Conservation (phyloP, 2,797 vertebrate species). For the Crocidura indochinensis region DNA sequence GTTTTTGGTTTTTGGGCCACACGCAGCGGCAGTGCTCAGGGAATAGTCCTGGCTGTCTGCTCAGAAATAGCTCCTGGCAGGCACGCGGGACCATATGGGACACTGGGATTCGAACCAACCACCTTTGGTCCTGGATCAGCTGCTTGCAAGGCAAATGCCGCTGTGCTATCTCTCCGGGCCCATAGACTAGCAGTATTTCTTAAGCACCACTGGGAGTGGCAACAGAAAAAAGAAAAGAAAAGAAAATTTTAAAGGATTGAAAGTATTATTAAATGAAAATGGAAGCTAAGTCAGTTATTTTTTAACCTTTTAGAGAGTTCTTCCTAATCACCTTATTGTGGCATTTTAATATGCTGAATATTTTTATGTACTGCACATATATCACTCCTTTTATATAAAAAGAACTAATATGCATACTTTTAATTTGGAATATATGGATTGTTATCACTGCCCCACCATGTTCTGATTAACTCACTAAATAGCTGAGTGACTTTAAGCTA, state of each 20-base stretch:
- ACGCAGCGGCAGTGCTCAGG: too few species aligned
- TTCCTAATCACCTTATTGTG: neutral
- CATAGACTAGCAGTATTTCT: too few species aligned
- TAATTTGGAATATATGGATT: neutral
- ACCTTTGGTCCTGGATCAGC: too few species aligned
- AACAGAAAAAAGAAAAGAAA: too few species aligned
- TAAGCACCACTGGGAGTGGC: too few species aligned
- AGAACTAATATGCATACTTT: conserved; percentile 46
- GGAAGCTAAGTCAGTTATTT: neutral
- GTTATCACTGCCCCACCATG: neutral
- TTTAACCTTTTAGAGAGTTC: neutral
- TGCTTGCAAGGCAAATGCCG: too few species aligned
- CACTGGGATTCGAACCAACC: too few species aligned
- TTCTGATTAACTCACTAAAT: conserved; percentile 3
- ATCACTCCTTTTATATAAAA: conserved; percentile 42
- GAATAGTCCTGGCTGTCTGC: too few species aligned
- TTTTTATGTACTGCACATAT: neutral
- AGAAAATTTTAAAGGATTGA: neutral
- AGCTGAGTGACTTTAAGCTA: conserved; percentile 15
- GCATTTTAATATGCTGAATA: conserved; percentile 16
- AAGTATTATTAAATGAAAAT: neutral
- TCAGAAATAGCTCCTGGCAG: too few species aligned
- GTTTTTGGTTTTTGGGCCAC: too few species aligned
- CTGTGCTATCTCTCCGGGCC: too few species aligned
- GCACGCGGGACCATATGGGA: too few species aligned